A percentile compares a stretch with the other conserved stretches of the same genome.
Conservation (phyloP, 1,140 invertebrate genomes). For the Arion vulgaris region DNA sequence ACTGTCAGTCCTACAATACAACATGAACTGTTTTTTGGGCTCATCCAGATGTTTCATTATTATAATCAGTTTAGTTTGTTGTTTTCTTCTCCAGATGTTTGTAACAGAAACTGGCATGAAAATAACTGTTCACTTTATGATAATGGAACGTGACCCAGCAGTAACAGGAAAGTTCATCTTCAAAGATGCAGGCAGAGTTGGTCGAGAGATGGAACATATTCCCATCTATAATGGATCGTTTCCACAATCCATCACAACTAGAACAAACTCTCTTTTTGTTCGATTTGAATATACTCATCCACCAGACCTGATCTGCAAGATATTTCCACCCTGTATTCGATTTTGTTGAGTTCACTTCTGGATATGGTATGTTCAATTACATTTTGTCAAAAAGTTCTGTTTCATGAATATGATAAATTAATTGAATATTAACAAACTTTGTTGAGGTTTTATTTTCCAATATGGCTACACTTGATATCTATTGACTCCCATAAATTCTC, state of each 20-base stretch:
- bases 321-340: constrained; percentile 60
- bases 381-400: constrained; percentile 3
- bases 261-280: constrained; percentile 51
- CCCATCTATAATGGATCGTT: constrained; percentile 65
- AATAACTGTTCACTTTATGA: constrained; percentile 64
- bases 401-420: too few species aligned
- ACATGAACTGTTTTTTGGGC: too few species aligned
- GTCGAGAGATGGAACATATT: constrained; percentile 33
- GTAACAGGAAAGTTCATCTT: constrained; percentile 58
- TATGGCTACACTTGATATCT: too few species aligned
- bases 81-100: constrained; percentile 52
- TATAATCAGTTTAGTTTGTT: too few species aligned
- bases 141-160: constrained; percentile 65
- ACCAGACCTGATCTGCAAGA: constrained; percentile 51
- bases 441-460: too few species aligned
- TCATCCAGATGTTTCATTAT: too few species aligned
- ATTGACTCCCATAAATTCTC: too few species aligned
- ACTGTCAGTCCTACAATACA: too few species aligned
- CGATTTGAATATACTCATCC: constrained; percentile 50
- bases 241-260: constrained; percentile 65
- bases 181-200: constrained; percentile 47
- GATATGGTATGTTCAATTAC: constrained; percentile 50
- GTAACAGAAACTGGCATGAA: constrained; percentile 49
- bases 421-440: too few species aligned
- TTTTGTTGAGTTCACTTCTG: constrained; percentile 57